These are phyloP conservation scores for Labroides dimidiatus DNA, from an alignment of 2,797 vertebrate genomes.

Conservation along the genomic window DNA sequence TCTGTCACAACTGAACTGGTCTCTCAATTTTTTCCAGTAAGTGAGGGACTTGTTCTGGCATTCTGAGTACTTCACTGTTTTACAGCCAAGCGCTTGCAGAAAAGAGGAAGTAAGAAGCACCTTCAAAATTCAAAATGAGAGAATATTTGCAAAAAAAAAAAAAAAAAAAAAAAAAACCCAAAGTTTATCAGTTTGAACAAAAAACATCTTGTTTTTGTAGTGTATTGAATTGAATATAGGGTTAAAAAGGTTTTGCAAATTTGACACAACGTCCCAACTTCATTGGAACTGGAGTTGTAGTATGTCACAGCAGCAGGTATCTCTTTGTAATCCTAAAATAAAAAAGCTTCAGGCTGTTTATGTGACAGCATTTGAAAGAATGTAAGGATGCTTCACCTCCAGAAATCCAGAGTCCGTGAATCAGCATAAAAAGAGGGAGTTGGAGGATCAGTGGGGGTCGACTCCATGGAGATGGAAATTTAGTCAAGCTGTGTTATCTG, in stretches of 20 bases:
- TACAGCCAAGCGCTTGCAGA: not conserved
- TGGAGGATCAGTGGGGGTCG: not conserved
- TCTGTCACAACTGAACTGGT: not conserved
- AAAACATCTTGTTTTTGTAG: too few relatives aligned
- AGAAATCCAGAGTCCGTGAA: not conserved
- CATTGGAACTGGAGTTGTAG: too few relatives aligned
- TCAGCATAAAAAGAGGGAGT: not conserved
- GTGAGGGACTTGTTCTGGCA: not conserved
- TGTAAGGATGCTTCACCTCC: not conserved
- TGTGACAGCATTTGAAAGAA: conserved; percentile 9
- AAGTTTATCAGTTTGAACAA: too few relatives aligned
- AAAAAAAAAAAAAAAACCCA: too few relatives aligned
- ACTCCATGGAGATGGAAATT: conserved; percentile 13
- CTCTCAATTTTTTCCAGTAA: not conserved
- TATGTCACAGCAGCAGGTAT: conserved; percentile 3
- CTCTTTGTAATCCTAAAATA: conserved; percentile 5
- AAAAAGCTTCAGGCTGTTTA: not conserved
- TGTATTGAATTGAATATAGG: too few relatives aligned
- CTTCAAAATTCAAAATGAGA: too few relatives aligned
- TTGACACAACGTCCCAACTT: too few relatives aligned
- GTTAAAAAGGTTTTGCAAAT: too few relatives aligned
- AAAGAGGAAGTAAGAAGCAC: not conserved
- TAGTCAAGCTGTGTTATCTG: not conserved
- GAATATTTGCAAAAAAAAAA: too few relatives aligned
- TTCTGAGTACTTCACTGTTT: not conserved